These are phyloP conservation scores for Ophion obscuratus DNA, from an alignment of 2,888 invertebrate species.

Conservation along the genomic window DNA sequence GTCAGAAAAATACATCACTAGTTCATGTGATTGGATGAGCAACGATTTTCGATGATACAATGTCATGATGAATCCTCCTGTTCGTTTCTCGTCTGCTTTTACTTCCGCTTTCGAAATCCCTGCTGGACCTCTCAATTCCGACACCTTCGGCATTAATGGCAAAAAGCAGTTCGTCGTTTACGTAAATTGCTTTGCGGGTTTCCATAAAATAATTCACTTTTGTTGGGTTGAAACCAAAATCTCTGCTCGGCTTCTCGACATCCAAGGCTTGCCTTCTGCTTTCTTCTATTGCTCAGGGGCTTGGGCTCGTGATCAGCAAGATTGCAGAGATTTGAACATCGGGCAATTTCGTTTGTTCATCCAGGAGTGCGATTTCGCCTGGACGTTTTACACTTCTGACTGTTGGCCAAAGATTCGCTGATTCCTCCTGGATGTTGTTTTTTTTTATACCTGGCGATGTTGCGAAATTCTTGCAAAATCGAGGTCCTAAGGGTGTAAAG, in stretches of 20 bases:
- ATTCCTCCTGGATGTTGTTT: conserved; percentile 14
- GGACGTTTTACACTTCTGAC: background rate
- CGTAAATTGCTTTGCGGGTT: too few species aligned
- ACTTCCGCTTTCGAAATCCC: too few species aligned
- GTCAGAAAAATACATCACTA: conserved; percentile 42
- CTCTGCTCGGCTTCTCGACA: too few species aligned
- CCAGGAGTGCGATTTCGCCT: background rate
- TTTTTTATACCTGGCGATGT: conserved; percentile 37
- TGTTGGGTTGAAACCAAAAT: background rate
- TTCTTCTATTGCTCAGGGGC: conserved; percentile 33
- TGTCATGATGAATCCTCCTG: background rate
- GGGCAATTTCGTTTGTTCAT: conserved; percentile 24
- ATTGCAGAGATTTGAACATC: conserved; percentile 21
- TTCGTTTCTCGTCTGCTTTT: background rate
- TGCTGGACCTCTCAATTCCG: too few species aligned
- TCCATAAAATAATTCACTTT: too few species aligned
- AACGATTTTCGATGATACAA: conserved; percentile 13
- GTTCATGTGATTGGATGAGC: conserved; percentile 43
- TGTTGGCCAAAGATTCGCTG: background rate
- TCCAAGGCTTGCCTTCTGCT: background rate
- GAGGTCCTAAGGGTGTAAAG: background rate
- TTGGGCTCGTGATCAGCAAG: conserved; percentile 1
- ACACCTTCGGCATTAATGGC: too few species aligned
- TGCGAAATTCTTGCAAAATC: conserved; percentile 25
- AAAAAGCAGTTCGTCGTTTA: too few species aligned